Conservation (phyloP, 2,888 invertebrate species). For the Belgica antarctica region DNA sequence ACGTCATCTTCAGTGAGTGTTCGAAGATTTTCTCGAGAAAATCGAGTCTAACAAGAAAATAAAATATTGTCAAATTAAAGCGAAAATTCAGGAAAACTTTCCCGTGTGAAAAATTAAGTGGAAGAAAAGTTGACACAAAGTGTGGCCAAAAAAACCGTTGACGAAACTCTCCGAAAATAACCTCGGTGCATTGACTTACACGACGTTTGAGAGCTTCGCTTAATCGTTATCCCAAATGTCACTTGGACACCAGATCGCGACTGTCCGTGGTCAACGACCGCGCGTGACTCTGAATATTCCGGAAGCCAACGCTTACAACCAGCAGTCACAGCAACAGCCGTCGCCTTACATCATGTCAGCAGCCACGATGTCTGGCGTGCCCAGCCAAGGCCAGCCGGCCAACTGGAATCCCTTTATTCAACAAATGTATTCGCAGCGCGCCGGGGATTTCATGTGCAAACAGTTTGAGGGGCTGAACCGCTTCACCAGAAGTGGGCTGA, state of each 20-base stretch:
- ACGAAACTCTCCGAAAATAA: slow-evolving; percentile 6
- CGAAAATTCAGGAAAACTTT: not conserved
- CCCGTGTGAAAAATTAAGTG: slow-evolving; percentile 8
- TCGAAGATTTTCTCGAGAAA: not conserved
- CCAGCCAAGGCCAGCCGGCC: slow-evolving; percentile 41
- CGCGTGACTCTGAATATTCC: slow-evolving; percentile 59
- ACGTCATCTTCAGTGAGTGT: not conserved
- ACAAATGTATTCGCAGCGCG: slow-evolving; percentile 63
- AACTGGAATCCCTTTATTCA: slow-evolving; percentile 50
- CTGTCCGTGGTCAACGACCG: slow-evolving; percentile 48
- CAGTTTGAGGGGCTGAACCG: slow-evolving; percentile 76
- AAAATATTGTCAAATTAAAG: not conserved
- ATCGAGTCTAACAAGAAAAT: not conserved
- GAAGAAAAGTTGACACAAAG: slow-evolving; percentile 21
- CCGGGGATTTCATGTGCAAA: slow-evolving; percentile 75
- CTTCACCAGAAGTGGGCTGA: slow-evolving; percentile 77
- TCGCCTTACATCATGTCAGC: slow-evolving; percentile 26
- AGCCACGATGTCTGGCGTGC: slow-evolving; percentile 30
- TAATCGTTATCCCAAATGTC: not conserved
- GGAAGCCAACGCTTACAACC: slow-evolving; percentile 31
- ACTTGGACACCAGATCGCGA: not conserved
- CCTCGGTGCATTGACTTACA: slow-evolving; percentile 11
- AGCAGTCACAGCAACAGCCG: not conserved
- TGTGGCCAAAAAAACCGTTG: slow-evolving; percentile 8
- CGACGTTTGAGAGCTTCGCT: not conserved